Base-by-base conservation (phyloP, 1,140 invertebrate genomes). In the Protaetia brevitarsis region DNA sequence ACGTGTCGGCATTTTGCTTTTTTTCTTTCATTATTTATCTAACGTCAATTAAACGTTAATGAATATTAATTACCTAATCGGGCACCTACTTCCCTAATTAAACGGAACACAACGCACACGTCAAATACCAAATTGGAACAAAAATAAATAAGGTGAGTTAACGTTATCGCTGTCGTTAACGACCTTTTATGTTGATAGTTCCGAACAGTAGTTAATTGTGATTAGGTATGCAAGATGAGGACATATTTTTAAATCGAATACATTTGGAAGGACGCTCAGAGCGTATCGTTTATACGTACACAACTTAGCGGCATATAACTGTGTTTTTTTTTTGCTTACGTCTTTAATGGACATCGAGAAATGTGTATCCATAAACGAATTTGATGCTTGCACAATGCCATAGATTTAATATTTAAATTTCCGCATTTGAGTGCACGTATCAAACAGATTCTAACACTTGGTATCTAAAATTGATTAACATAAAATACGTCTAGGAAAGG, bases 211-310 rank as follows among this genome's bases (percentile, higher is more conserved):
- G 16, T 51, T 51, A 51, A 51, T 51, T 51, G 41, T 23, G 41
- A 51, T 51, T 51, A 51, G 41, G 41, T 51, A 51, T 51, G 41
- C 41, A 51, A 51, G 41, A 51, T 51, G 21, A 51, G 41, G 19
- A 4, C 16, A 51, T 51, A 23, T 51, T 51, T n/a, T 51, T 51
- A 51, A 51, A 51, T 45, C 8, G 37, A 45, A 45, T 45, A 19
- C 11, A 3, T 19, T 45, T 23, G 21, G 16, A 51, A 51, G 26
- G 41, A 51, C 41, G 11, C 26, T 51, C 26, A 23, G 11, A 51
- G 41, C 26, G 41, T 51, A 23, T 51, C 19, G 6, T 51, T 51
- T 8, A 21, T 51, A 19, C 19, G 7, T 19, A 7, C 41, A 23
- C 21, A 51, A 23, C 21, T 51, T 23, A 51, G 26, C 41, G n/a